Conservation (phyloP, 2,888 invertebrate genomes). For the Patella depressa region DNA sequence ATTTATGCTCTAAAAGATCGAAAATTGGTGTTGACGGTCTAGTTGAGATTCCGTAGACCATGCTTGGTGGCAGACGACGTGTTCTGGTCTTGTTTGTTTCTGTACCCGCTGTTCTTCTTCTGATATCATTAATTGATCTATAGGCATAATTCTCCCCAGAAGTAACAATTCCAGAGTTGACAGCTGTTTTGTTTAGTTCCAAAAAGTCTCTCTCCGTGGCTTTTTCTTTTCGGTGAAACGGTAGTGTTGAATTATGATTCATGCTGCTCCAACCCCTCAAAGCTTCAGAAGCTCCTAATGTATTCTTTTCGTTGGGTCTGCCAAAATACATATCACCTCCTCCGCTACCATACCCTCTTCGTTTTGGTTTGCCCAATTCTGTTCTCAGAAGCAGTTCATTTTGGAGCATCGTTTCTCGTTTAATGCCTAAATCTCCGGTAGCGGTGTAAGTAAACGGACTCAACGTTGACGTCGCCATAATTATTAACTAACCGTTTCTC, state of each 20-base stretch:
- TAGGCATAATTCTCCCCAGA: slow-evolving; percentile 64
- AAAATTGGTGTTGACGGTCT: slow-evolving; percentile 70
- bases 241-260: slow-evolving; percentile 39
- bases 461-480: slow-evolving; percentile 27
- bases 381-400: slow-evolving; percentile 68
- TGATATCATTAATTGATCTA: slow-evolving; percentile 66
- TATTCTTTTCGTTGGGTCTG: slow-evolving; percentile 52
- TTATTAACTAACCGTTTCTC: background rate
- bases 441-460: slow-evolving; percentile 60
- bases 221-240: slow-evolving; percentile 47
- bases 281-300: slow-evolving; percentile 64
- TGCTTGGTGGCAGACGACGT: slow-evolving; percentile 60
- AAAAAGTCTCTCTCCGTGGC: slow-evolving; percentile 63
- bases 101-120: slow-evolving; percentile 47
- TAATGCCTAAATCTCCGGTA: slow-evolving; percentile 64
- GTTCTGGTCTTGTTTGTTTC: slow-evolving; percentile 42
- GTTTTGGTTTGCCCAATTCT: slow-evolving; percentile 61
- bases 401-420: slow-evolving; percentile 66
- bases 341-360: slow-evolving; percentile 57
- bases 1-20: slow-evolving; percentile 69
- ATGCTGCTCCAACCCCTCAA: slow-evolving; percentile 58
- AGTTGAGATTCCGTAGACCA: slow-evolving; percentile 67
- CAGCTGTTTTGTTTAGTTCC: slow-evolving; percentile 65
- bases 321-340: slow-evolving; percentile 56
- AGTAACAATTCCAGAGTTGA: slow-evolving; percentile 64